Conservation (phyloP, 1,140 invertebrate genomes). For the Drosophila ambigua region DNA sequence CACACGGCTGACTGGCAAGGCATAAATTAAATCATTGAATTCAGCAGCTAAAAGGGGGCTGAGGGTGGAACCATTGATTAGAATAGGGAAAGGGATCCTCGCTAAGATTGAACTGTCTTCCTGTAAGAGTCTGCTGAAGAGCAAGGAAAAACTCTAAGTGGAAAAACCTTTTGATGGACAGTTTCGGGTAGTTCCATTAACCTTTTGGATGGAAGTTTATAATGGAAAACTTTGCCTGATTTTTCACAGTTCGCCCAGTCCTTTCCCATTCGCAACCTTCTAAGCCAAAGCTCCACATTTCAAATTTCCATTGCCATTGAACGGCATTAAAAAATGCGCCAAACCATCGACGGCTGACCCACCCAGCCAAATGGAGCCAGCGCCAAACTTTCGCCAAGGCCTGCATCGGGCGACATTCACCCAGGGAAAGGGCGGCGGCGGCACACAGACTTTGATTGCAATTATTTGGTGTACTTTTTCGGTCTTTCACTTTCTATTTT, state of each 20-base stretch:
- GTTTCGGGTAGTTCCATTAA: too few relatives aligned
- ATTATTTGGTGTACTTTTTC: conserved; percentile 34
- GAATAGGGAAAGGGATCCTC: background rate
- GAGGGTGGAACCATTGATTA: too few relatives aligned
- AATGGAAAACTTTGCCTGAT: too few relatives aligned
- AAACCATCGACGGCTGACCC: conserved; percentile 36
- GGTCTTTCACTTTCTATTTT: conserved; percentile 56
- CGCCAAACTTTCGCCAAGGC: conserved; percentile 35
- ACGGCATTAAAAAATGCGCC: conserved; percentile 40
- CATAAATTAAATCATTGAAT: conserved; percentile 21
- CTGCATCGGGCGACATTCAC: conserved; percentile 47
- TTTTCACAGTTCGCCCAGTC: too few relatives aligned
- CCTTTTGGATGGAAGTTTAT: too few relatives aligned
- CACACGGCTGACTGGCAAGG: background rate
- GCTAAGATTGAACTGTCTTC: too few relatives aligned
- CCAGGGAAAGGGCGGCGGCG: conserved; percentile 42
- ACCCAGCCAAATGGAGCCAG: conserved; percentile 31
- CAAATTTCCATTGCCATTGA: conserved; percentile 36
- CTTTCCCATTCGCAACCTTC: conserved; percentile 1
- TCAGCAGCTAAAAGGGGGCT: background rate
- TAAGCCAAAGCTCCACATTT: conserved; percentile 7
- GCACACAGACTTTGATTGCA: conserved; percentile 34
- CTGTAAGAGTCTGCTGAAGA: too few relatives aligned
- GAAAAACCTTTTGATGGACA: too few relatives aligned
- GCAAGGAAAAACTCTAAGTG: too few relatives aligned